Base-by-base conservation (phyloP, 2,113 vertebrate genomes). In the Typhlomys cinereus region DNA sequence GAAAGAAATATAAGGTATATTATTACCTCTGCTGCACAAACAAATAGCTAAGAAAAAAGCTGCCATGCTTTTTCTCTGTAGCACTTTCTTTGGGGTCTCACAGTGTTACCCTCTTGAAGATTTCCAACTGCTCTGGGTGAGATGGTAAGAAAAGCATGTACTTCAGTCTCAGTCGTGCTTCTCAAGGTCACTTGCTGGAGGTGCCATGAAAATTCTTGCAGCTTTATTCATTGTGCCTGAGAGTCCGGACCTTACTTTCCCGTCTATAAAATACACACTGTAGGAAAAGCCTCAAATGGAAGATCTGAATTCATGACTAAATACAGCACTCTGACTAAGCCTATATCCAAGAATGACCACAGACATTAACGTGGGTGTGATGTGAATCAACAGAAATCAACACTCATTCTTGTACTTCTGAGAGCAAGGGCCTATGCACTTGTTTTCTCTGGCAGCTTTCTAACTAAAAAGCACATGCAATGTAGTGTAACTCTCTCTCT, bases 391-490 rank as follows among this genome's bases (percentile, higher is more conserved):
- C 9, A 71, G 4, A 57, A 48, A 8, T 5, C 74, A 8, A 57
- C 54, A 91, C 54, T 66, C 71, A 41, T 87, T 69, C 48, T 93
- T 34, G 31, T 15, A 6, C 8, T 90, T 85, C 59, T 90, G 34
- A 69, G 48, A 59, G 14, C 44, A 71, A 95, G 44, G 31, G 10
- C 7, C 61, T 8, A 23, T 39, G 46, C 41, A 69, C 44, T 94
- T 86, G 64, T 80, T 88, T 73, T 89, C 36, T 89, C 18, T 90
- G 66, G 29, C 54, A 86, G 15, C 11, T 91, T 74, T 80, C 70
- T 88, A n/a, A n/a, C 79, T 90, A 92, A 66, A 93, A 61, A 88
- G 82, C 10, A 27, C 48, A 54, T 23, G 44, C 46, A 89, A 36
- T 89, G 69, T 67, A 84, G 39, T 46, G 61, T 75, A 79, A 54